Base-by-base conservation (phyloP, 1,140 invertebrate genomes). In the Ceratina calcarata region DNA sequence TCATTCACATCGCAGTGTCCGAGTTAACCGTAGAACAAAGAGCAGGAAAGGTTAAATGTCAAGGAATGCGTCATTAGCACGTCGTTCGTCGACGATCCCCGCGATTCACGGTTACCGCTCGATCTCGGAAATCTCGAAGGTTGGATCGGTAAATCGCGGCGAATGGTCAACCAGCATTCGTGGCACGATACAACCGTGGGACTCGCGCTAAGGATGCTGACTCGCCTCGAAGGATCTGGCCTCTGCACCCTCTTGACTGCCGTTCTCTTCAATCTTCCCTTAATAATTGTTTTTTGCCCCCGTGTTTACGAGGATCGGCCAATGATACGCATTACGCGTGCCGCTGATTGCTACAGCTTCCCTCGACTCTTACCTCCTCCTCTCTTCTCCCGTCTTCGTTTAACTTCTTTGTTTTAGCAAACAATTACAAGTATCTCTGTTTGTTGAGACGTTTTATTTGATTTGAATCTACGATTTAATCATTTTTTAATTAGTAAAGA, bases 261-360 rank as follows among this genome's bases (percentile, higher is more conserved):
- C 73, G 68, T 68, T 84, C 82, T 77, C 78, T 81, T 84, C 83
- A 72, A 84, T 85, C 83, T 81, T 69, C 73, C 73, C 83, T 85
- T 84, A 84, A 85, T 85, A 84, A 85, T 85, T 85, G 83, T 85
- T 85, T 85, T 85, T 84, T 85, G 78, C 69, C 60, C 72, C 69
- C 78, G 65, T 84, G 78, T 85, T 85, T 85, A 85, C 74, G 83
- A 85, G 73, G 78, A 84, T 69, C 65, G 64, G 69, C 78, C 83
- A 85, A 85, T 85, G 83, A 84, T 85, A 85, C 84, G 83, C 83
- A 82, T 86, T 85, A 86, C 79, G 61, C 49, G 78, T 86, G 70
- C 69, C 70, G 72, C 37, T 85, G 79, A 74, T 84, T 81, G 82
- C 73, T 60, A 45, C 83, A 22, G 61, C 18, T 32, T 37, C 18